phyloP scores from a whole-genome alignment of 2,888 invertebrate genomes.

The Polyommatus iphigenia region DNA sequence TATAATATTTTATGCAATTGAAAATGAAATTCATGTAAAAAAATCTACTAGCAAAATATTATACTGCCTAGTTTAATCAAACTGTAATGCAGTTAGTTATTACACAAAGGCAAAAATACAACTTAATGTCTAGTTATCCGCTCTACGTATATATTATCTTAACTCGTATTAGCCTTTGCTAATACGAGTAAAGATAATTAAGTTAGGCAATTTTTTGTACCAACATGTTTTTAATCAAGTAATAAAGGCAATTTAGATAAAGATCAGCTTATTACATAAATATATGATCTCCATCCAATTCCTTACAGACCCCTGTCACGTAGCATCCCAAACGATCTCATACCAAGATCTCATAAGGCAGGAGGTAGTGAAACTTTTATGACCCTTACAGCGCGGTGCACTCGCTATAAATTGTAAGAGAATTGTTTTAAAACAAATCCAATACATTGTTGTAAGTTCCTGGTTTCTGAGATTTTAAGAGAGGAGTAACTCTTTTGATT shows the following conservation, averaged over 20 bases:
- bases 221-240: not conserved
- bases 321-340: not conserved
- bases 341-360: slow-evolving; percentile 12
- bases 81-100: no score
- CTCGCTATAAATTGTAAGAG: not conserved
- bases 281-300: not conserved
- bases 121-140: no score
- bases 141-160: no score
- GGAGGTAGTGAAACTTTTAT: slow-evolving; percentile 23
- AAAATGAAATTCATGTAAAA: no score
- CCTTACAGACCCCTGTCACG: slow-evolving; percentile 19
- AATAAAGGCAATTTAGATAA: not conserved
- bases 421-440: slow-evolving; percentile 18
- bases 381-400: slow-evolving; percentile 4
- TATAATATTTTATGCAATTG: no score
- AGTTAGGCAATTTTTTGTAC: not conserved
- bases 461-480: not conserved
- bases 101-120: no score
- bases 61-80: no score
- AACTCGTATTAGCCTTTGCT: no score
- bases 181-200: no score
- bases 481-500: no score
- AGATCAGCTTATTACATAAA: slow-evolving; percentile 3
- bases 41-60: no score
- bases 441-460: not conserved